A percentile compares a stretch with the other conserved stretches of the same genome.
Evolutionary conservation across 2,113 vertebrate species (phyloP).

Genomic region (Triplophysa tibetana): DNA sequence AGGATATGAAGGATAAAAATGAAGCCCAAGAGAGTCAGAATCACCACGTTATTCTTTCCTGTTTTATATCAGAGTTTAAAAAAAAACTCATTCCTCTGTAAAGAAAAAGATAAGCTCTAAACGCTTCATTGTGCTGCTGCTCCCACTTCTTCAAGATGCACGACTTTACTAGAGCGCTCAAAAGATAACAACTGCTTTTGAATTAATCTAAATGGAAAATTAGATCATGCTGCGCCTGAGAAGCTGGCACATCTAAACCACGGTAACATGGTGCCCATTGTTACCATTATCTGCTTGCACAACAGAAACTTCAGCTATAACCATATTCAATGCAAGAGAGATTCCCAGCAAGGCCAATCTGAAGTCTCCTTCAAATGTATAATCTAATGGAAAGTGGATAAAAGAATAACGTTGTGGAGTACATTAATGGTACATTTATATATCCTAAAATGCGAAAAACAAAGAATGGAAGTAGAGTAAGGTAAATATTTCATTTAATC

Average conservation of each 20-base stretch:
- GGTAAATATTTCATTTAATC: constrained; percentile 30
- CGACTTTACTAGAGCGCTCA: not conserved
- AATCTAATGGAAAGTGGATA: not conserved
- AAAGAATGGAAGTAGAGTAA: not conserved
- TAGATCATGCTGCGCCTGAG: not conserved
- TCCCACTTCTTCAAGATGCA: not conserved
- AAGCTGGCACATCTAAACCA: not conserved
- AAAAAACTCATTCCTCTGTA: constrained; percentile 9
- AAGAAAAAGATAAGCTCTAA: constrained; percentile 34
- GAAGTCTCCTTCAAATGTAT: not conserved
- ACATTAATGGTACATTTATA: not conserved
- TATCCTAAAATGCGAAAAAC: not conserved
- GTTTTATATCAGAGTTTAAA: constrained; percentile 23
- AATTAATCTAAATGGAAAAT: constrained; percentile 37
- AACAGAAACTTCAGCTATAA: not conserved
- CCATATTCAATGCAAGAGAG: not conserved
- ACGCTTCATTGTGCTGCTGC: constrained; percentile 3
- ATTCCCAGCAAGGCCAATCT: not conserved
- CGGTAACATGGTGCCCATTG: not conserved
- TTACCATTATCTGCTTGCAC: not conserved
- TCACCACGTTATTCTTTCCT: not conserved
- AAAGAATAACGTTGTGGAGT: not conserved
- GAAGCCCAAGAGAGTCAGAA: not conserved
- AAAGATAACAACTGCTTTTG: constrained; percentile 7
- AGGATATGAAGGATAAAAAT: constrained; percentile 1